Evolutionary conservation across 1,140 invertebrate genomes (phyloP).

Genomic region (Calliphora vicina): DNA sequence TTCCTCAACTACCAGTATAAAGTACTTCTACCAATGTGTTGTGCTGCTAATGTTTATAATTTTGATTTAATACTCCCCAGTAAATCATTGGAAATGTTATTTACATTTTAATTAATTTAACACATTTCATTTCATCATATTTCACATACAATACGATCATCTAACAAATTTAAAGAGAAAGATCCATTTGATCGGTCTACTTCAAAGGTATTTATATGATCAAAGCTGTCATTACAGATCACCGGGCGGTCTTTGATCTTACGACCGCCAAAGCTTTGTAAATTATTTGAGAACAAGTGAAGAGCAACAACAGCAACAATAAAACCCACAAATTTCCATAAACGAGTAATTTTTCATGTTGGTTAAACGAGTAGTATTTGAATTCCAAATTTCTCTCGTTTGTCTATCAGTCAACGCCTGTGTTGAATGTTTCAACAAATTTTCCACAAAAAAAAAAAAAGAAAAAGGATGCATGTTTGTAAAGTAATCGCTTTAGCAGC

Average conservation of each 20-base stretch:
- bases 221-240: constrained; percentile 35
- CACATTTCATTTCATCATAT: constrained; percentile 25
- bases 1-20: background rate
- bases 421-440: background rate
- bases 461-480: background rate
- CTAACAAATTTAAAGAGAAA: background rate
- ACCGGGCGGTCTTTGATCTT: constrained; percentile 30
- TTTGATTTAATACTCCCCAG: background rate
- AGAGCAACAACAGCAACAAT: background rate
- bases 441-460: background rate
- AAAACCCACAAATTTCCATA: background rate
- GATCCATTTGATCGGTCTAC: constrained; percentile 3
- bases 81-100: constrained; percentile 28
- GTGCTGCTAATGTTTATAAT: background rate
- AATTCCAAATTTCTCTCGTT: constrained; percentile 9
- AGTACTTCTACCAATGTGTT: too few relatives aligned
- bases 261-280: constrained; percentile 27
- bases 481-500: background rate
- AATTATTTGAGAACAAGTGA: background rate
- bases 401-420: constrained; percentile 8
- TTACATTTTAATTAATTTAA: constrained; percentile 34
- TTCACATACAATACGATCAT: background rate
- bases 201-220: constrained; percentile 15
- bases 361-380: background rate
- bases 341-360: background rate